These are phyloP conservation scores for Toxostoma redivivum DNA, from an alignment of 2,113 vertebrate species.

Conservation along the genomic window DNA sequence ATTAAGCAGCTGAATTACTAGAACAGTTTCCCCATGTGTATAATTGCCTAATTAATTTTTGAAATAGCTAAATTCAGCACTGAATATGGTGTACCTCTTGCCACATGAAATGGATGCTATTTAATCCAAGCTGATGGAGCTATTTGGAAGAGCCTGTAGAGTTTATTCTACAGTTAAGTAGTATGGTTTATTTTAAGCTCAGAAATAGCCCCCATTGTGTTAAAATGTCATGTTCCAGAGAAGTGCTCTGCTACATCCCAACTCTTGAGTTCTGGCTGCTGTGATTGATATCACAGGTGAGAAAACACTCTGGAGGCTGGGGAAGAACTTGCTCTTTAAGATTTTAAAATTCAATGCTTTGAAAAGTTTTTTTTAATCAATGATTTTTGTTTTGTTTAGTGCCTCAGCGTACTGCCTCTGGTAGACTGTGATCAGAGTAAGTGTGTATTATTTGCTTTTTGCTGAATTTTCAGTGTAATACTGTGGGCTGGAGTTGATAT, in stretches of 20 bases:
- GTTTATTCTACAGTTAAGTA: background rate
- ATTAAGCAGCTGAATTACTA: slow-evolving; percentile 58
- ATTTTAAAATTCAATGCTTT: background rate
- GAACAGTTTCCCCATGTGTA: slow-evolving; percentile 48
- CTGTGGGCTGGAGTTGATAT: background rate
- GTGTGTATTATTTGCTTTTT: background rate
- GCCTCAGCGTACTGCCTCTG: background rate
- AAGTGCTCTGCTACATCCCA: background rate
- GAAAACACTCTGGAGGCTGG: background rate
- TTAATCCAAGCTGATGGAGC: slow-evolving; percentile 28
- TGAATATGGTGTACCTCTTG: slow-evolving; percentile 11
- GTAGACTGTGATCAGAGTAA: background rate
- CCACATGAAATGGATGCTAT: background rate
- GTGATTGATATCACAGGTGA: background rate
- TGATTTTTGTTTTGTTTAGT: background rate
- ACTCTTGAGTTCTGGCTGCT: background rate
- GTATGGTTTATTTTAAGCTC: slow-evolving; percentile 3
- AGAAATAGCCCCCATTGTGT: background rate
- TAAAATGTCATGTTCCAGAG: background rate
- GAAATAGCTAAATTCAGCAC: slow-evolving; percentile 57
- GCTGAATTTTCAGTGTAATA: background rate
- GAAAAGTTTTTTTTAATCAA: background rate
- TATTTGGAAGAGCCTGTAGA: background rate
- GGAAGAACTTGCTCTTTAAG: background rate
- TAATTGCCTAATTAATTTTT: slow-evolving; percentile 68